Percentiles rank a stretch among this genome's conserved stretches.
These are phyloP conservation scores for Diabrotica balteata DNA, from an alignment of 2,888 invertebrate species.

Conservation along the genomic window DNA sequence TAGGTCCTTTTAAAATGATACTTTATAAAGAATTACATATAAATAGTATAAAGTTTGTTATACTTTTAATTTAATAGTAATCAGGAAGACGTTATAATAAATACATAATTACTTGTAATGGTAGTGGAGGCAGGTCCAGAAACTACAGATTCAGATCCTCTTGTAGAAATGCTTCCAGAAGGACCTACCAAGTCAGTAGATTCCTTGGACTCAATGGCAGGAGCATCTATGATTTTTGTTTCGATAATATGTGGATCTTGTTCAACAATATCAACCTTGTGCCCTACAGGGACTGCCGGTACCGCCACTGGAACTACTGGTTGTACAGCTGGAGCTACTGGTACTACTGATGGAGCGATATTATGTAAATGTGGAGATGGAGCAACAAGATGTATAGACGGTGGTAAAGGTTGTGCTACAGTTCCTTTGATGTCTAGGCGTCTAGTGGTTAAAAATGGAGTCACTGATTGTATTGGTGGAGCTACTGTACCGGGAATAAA, in stretches of 20 bases:
- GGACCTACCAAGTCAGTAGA: constrained; percentile 52
- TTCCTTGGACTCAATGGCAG: constrained; percentile 46
- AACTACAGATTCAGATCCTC: constrained; percentile 52
- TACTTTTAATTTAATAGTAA: too few relatives aligned
- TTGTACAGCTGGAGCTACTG: constrained; percentile 7
- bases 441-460: too few relatives aligned
- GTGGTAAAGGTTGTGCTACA: too few relatives aligned
- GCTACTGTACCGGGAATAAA: constrained; percentile 8
- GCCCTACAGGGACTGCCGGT: constrained; percentile 38
- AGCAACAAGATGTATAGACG: too few relatives aligned
- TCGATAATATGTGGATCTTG: constrained; percentile 46
- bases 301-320: constrained; percentile 16
- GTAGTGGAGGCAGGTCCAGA: constrained; percentile 57
- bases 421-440: too few relatives aligned
- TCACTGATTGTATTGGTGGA: too few relatives aligned
- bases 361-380: too few relatives aligned
- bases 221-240: constrained; percentile 46
- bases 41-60: neutral
- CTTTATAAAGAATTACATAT: neutral
- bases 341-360: constrained; percentile 1
- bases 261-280: constrained; percentile 36
- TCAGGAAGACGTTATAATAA: too few relatives aligned
- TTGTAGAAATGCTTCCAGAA: constrained; percentile 53
- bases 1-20: too few relatives aligned
- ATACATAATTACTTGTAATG: constrained; percentile 47